A percentile compares a stretch with the other conserved stretches of the same genome.
Evolutionary conservation across 2,113 vertebrate species (phyloP).

Genomic region (Melierax canorus): DNA sequence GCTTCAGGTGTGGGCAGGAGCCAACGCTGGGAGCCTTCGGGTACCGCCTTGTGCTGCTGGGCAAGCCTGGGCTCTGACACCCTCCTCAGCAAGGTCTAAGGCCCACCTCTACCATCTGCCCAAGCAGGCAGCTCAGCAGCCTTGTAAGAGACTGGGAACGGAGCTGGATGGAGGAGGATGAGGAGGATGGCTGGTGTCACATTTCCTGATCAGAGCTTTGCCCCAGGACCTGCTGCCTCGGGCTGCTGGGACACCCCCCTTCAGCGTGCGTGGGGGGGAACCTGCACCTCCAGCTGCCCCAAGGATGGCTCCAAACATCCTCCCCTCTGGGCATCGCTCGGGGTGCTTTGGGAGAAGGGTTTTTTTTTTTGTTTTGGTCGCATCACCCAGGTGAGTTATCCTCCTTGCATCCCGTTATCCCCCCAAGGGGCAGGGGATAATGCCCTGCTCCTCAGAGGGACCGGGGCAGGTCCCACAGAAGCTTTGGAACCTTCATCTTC

Average conservation of each 20-base stretch:
- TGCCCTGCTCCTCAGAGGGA: background rate
- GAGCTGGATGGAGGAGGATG: background rate
- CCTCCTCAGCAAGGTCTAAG: background rate
- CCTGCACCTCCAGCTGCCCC: background rate
- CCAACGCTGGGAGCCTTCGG: background rate
- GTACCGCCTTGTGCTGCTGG: background rate
- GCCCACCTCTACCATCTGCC: background rate
- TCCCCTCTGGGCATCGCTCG: background rate
- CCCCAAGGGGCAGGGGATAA: background rate
- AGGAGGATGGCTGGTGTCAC: background rate
- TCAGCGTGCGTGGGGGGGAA: accelerated
- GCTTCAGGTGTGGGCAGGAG: background rate
- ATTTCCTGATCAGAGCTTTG: background rate
- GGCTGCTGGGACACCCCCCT: background rate
- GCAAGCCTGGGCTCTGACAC: background rate
- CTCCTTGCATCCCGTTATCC: background rate
- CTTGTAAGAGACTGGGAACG: background rate
- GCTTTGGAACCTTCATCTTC: background rate
- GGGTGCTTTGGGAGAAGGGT: background rate
- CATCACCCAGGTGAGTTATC: accelerated
- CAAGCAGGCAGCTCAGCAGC: background rate
- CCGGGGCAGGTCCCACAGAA: background rate
- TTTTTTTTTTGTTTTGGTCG: background rate
- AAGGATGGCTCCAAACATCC: background rate
- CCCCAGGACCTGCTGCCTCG: background rate